phyloP scores from a whole-genome alignment of 2,113 vertebrate genomes.

The Gymnocephalus cernua region DNA sequence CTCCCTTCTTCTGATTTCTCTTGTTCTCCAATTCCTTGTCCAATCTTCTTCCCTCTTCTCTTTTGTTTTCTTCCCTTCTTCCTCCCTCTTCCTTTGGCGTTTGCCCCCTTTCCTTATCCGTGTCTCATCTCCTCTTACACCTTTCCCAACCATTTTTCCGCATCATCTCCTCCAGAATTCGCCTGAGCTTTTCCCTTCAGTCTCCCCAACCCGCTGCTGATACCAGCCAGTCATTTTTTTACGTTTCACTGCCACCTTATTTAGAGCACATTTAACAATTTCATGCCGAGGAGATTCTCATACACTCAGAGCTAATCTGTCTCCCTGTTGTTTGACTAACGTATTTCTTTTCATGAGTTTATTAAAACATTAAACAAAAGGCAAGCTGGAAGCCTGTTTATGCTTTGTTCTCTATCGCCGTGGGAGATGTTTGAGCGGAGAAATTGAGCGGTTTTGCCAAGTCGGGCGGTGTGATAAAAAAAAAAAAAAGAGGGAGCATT shows the following conservation, averaged over 20 bases:
- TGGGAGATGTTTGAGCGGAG: constrained; percentile 27
- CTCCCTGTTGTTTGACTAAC: constrained; percentile 24
- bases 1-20: too few species aligned
- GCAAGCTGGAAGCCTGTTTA: constrained; percentile 1
- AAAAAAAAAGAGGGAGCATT: constrained; percentile 22
- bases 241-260: constrained; percentile 30
- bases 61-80: not conserved
- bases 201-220: not conserved
- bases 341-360: constrained; percentile 43
- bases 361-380: constrained; percentile 42
- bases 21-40: too few species aligned
- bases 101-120: too few species aligned
- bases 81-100: not conserved
- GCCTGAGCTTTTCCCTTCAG: not conserved
- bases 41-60: not conserved
- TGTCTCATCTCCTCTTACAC: not conserved
- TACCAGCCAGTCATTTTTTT: constrained; percentile 39
- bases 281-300: constrained; percentile 28
- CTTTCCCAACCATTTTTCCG: not conserved
- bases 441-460: constrained; percentile 1
- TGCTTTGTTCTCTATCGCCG: constrained; percentile 17
- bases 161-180: constrained; percentile 28
- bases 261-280: constrained; percentile 48
- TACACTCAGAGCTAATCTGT: constrained; percentile 12
- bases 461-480: constrained; percentile 31